phyloP scores from a whole-genome alignment of 2,113 vertebrate genomes.

The Orientallactaga bullata region DNA sequence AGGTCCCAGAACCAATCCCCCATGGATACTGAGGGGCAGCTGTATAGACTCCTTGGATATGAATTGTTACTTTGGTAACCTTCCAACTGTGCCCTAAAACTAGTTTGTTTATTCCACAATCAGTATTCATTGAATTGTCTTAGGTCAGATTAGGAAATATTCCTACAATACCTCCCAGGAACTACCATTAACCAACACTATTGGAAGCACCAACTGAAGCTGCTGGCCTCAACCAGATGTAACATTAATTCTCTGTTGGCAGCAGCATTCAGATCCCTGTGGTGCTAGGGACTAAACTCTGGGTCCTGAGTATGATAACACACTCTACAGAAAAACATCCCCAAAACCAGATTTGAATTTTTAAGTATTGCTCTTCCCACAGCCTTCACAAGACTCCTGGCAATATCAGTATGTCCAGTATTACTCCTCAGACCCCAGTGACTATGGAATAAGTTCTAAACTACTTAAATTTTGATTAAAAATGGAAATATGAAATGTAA shows the following conservation, averaged over 20 bases:
- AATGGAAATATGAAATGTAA: conserved; percentile 11
- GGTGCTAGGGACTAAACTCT: background rate
- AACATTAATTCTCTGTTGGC: background rate
- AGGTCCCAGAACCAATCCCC: background rate
- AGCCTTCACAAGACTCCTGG: background rate
- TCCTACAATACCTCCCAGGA: background rate
- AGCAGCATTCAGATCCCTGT: background rate
- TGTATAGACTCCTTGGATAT: too few species aligned
- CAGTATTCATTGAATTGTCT: background rate
- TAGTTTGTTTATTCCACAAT: background rate
- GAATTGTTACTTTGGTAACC: background rate
- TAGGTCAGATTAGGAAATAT: background rate
- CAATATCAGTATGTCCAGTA: background rate
- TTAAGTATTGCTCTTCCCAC: background rate
- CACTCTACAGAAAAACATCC: too few species aligned
- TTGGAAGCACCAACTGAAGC: too few species aligned
- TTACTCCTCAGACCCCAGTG: background rate
- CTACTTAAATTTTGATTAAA: background rate
- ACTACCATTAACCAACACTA: background rate
- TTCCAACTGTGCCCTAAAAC: background rate
- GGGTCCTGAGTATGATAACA: background rate
- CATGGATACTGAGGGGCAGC: too few species aligned
- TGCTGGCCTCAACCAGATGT: background rate
- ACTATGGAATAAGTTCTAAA: background rate
- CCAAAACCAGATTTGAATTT: background rate